phyloP scores from a whole-genome alignment of 2,888 invertebrate genomes.

The Thymelicus acteon region DNA sequence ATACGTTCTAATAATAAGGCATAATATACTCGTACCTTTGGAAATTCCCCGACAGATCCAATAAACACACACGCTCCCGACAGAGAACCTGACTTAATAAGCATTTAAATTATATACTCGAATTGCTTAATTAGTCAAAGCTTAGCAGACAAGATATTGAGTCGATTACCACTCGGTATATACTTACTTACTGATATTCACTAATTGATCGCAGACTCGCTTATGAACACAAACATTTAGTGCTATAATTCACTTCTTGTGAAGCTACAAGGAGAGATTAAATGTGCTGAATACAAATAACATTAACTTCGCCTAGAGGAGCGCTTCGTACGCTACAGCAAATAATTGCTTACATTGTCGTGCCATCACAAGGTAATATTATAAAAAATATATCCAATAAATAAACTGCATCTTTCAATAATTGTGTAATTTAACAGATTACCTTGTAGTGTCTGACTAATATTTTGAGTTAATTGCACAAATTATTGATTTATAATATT shows the following conservation, averaged over 20 bases:
- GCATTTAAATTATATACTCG: conserved; percentile 7
- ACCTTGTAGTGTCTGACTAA: no score
- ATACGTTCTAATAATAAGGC: no score
- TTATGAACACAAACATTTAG: conserved; percentile 49
- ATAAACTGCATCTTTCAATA: no score
- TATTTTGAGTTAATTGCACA: no score
- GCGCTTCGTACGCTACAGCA: conserved; percentile 27
- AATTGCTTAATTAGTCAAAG: conserved; percentile 23
- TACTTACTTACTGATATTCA: conserved; percentile 48
- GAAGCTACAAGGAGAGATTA: conserved; percentile 24
- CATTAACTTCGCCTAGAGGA: conserved; percentile 34
- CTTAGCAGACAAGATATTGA: conserved; percentile 37
- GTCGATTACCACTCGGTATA: conserved; percentile 44
- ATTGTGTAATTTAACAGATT: no score
- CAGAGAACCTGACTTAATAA: not conserved
- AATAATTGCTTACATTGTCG: not conserved
- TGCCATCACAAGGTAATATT: no score
- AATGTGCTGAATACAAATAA: conserved; percentile 36
- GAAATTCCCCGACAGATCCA: not conserved
- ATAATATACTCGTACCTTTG: no score
- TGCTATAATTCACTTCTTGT: conserved; percentile 31
- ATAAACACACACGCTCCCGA: not conserved
- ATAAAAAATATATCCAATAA: no score
- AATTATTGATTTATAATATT: no score
- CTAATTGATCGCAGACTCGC: conserved; percentile 59